Evolutionary conservation across 2,797 vertebrate species (phyloP).

Genomic region (Squalus acanthias): DNA sequence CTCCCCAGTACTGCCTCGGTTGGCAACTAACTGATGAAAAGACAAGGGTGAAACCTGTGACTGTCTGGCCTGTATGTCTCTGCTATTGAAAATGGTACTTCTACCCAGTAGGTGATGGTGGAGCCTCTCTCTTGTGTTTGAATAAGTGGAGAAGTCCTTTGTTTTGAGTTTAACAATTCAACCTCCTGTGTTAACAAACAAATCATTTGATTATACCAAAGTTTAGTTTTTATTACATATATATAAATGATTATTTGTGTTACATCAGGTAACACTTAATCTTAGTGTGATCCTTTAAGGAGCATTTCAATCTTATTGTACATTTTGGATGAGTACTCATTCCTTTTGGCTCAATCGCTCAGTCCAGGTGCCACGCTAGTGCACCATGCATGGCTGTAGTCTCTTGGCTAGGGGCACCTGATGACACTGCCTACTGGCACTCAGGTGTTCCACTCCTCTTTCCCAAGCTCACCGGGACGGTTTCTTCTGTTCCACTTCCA

Average conservation of each 20-base stretch:
- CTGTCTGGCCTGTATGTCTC: neutral
- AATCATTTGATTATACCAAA: neutral
- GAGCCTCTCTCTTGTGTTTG: neutral
- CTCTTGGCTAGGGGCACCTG: neutral
- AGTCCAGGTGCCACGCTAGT: neutral
- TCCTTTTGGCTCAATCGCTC: neutral
- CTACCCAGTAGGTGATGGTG: neutral
- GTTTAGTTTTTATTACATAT: neutral
- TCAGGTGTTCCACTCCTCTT: neutral
- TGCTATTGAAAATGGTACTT: neutral
- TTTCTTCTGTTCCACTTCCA: slow-evolving; percentile 55
- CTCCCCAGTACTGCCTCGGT: neutral
- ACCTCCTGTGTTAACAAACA: neutral
- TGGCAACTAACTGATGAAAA: neutral
- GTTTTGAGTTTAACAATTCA: neutral
- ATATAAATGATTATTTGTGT: no score
- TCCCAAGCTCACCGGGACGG: neutral
- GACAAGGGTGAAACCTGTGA: neutral
- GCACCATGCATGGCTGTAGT: neutral
- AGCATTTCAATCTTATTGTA: neutral
- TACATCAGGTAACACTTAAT: neutral
- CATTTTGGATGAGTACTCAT: neutral
- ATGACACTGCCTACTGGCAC: neutral
- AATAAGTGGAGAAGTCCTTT: neutral
- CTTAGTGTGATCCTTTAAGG: neutral